Percentiles rank a stretch among this genome's conserved stretches.
These are phyloP conservation scores for Drosophila atripex DNA, from an alignment of 2,888 invertebrate species.

Conservation along the genomic window DNA sequence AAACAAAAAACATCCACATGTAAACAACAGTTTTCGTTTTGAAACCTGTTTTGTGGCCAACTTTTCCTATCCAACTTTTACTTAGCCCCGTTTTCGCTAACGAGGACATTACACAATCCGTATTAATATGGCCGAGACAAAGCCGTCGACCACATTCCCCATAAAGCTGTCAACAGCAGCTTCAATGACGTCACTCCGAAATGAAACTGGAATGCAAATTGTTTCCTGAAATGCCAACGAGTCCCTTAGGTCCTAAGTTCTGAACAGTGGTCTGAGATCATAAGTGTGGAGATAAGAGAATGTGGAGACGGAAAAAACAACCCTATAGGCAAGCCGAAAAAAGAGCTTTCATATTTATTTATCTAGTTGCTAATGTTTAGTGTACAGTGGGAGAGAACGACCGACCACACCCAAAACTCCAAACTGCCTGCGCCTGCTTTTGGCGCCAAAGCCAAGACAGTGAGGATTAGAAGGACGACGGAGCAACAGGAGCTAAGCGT, in stretches of 20 bases:
- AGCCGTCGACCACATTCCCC: constrained; percentile 19
- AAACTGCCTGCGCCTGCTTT: constrained; percentile 12
- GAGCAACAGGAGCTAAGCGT: constrained; percentile 36
- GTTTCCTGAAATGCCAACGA: constrained; percentile 23
- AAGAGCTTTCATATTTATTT: constrained; percentile 14
- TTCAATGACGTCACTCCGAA: constrained; percentile 40
- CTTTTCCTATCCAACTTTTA: constrained; percentile 39
- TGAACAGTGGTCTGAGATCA: constrained; percentile 34
- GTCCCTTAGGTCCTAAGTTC: background rate
- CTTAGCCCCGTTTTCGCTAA: constrained; percentile 39
- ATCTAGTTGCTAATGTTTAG: background rate
- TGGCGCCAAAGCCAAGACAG: constrained; percentile 21
- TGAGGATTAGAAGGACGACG: background rate
- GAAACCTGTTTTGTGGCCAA: constrained; percentile 32
- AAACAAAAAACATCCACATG: constrained; percentile 1
- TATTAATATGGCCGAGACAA: constrained; percentile 40
- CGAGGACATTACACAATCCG: constrained; percentile 46
- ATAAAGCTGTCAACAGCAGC: constrained; percentile 29
- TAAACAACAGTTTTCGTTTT: constrained; percentile 20
- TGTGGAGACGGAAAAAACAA: constrained; percentile 18
- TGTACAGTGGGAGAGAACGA: background rate
- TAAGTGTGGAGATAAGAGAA: constrained; percentile 6
- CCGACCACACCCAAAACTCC: constrained; percentile 25
- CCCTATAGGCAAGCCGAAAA: constrained; percentile 18
- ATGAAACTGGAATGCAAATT: constrained; percentile 40